Percentiles rank a stretch among this genome's conserved stretches.
These are phyloP conservation scores for Carcinoscorpius rotundicauda DNA, from an alignment of 1,140 invertebrate species.

Conservation along the genomic window DNA sequence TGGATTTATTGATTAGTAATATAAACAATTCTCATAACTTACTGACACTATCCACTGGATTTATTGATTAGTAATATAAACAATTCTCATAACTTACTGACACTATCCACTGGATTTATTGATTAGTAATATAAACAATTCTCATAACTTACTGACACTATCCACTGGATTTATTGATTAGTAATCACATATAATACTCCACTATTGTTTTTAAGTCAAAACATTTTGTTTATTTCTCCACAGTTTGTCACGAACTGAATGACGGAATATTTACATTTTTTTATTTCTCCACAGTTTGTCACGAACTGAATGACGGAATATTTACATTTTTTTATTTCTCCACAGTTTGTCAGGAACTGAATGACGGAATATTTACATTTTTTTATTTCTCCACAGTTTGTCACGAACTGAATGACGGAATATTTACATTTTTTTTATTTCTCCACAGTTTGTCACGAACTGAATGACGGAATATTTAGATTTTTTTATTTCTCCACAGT, in stretches of 20 bases:
- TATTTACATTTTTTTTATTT: constrained; percentile 82
- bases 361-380: constrained; percentile 77
- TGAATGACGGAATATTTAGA: constrained; percentile 75
- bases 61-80: too few species aligned
- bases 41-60: too few species aligned
- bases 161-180: too few species aligned
- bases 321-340: constrained; percentile 73
- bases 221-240: constrained; percentile 29
- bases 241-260: constrained; percentile 85
- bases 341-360: constrained; percentile 85
- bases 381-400: constrained; percentile 82
- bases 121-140: too few species aligned
- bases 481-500: too few species aligned
- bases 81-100: too few species aligned
- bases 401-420: constrained; percentile 75
- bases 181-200: too few species aligned
- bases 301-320: constrained; percentile 76
- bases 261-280: constrained; percentile 80
- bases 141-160: too few species aligned
- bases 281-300: constrained; percentile 79
- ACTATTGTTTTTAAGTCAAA: too few species aligned
- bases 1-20: too few species aligned
- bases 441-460: constrained; percentile 79
- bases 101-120: too few species aligned
- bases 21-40: too few species aligned